Evolutionary conservation across 92 coral and sea anemone genomes (phyloP), one percentile per base, ranked within the genome.

Genomic region (Galaxea fascicularis): DNA sequence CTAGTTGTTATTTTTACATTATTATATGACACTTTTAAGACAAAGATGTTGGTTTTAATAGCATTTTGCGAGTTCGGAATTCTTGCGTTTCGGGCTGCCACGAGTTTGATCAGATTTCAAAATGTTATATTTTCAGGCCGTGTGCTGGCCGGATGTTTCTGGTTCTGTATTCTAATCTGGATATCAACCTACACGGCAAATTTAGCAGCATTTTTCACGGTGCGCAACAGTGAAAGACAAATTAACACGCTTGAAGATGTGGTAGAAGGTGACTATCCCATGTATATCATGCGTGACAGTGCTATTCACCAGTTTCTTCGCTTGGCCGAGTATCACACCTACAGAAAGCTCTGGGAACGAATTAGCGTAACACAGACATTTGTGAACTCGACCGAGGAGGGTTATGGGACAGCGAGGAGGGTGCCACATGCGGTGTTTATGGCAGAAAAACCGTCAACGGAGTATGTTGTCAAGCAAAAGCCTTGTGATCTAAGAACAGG

Each of bases 141-240:
- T 76, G 84, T 87, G 9, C 84, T 92, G 3, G 95, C 95, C 39
- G 95, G 93, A 0, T 92, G 93, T 53, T 92, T 89, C 30, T 92
- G 95, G 95, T 92, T 92, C 74, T 92, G 93, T 66, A 92, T 92
- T 45, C 89, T 92, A 8, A 88, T 92, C 27, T 92, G 95, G 95
- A 90, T 92, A 15, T 92, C 95, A 0, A 92, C 95, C 10, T 92
- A 92, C 90, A 92, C 95, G 0, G 95, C 95, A 31, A 92, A 92
- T 78, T 86, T 92, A 25, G 95, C 95, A 2, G 95, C 95, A 10
- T 92, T 92, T 51, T 92, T 92, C 57, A 92, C 95, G 27, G 95
- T 90, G 41, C 92, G 93, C n/a, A 92, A 88, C 73, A 87, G 91
- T 4, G 84, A 89, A 24, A 83, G 86, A 44, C 87, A 90, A n/a